Conservation (phyloP, 2,888 invertebrate species). For the Hylaea fasciaria region DNA sequence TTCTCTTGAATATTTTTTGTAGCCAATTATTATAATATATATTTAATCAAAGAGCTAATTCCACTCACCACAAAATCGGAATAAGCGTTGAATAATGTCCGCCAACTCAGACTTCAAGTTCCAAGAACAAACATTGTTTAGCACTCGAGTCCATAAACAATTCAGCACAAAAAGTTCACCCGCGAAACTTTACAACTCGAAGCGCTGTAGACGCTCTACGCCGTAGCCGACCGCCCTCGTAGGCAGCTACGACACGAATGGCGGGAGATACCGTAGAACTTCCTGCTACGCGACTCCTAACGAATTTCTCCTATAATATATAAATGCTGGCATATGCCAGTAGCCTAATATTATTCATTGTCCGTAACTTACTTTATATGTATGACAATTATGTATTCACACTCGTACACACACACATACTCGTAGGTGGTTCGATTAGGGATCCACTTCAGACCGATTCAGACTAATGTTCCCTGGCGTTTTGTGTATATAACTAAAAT, state of each 20-base stretch:
- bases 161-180: slow-evolving; percentile 47
- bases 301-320: slow-evolving; percentile 12
- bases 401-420: too few species aligned
- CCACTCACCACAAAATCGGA: slow-evolving; percentile 18
- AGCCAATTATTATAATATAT: too few species aligned
- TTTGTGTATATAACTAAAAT: too few species aligned
- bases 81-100: slow-evolving; percentile 13
- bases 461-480: too few species aligned
- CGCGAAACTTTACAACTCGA: slow-evolving; percentile 56
- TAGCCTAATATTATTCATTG: slow-evolving; percentile 41
- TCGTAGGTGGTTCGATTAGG: too few species aligned
- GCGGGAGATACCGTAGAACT: slow-evolving; percentile 40
- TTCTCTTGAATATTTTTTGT: too few species aligned
- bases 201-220: slow-evolving; percentile 54
- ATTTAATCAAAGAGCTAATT: neutral
- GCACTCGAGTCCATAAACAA: slow-evolving; percentile 23
- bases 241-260: slow-evolving; percentile 63
- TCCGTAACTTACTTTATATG: slow-evolving; percentile 47
- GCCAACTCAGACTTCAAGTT: slow-evolving; percentile 39
- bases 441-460: too few species aligned
- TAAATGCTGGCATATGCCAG: slow-evolving; percentile 12
- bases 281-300: slow-evolving; percentile 28
- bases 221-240: slow-evolving; percentile 68
- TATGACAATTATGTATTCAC: slow-evolving; percentile 1
- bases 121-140: slow-evolving; percentile 41